These are phyloP conservation scores for Poecilia picta DNA, from an alignment of 2,797 vertebrate species.

Conservation along the genomic window DNA sequence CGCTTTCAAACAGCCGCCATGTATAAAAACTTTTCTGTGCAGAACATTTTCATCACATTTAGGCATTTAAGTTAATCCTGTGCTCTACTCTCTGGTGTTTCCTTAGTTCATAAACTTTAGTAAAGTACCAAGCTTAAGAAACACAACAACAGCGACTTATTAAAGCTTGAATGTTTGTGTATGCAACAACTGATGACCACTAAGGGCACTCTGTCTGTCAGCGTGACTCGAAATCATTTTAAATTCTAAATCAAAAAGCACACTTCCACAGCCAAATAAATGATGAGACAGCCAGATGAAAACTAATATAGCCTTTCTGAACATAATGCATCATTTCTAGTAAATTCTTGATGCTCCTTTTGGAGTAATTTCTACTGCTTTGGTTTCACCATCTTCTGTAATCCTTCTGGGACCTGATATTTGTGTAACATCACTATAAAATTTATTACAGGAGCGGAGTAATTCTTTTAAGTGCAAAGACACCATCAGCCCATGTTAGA, in stretches of 20 bases:
- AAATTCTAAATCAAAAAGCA: conserved; percentile 7
- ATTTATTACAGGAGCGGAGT: conserved; percentile 70
- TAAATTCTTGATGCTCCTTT: conserved; percentile 46
- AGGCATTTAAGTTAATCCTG: not conserved
- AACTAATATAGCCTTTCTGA: conserved; percentile 25
- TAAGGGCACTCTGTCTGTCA: not conserved
- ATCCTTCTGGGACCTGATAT: conserved; percentile 65
- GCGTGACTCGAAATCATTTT: not conserved
- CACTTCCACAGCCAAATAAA: conserved; percentile 11
- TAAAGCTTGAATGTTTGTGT: not conserved
- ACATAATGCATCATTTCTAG: conserved; percentile 29
- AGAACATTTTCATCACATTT: not conserved
- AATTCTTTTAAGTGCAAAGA: conserved; percentile 73
- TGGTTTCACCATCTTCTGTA: conserved; percentile 49
- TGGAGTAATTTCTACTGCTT: conserved; percentile 42
- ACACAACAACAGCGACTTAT: not conserved
- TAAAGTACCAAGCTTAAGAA: not conserved
- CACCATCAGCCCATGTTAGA: conserved; percentile 62
- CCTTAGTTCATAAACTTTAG: not conserved
- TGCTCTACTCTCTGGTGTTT: not conserved
- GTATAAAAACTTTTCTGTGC: not conserved
- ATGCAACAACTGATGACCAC: not conserved
- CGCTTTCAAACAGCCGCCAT: not conserved
- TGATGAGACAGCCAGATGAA: conserved; percentile 11
- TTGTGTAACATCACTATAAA: conserved; percentile 68